Evolutionary conservation across 2,797 vertebrate species (phyloP).

Genomic region (Lepilemur septentrionalis): DNA sequence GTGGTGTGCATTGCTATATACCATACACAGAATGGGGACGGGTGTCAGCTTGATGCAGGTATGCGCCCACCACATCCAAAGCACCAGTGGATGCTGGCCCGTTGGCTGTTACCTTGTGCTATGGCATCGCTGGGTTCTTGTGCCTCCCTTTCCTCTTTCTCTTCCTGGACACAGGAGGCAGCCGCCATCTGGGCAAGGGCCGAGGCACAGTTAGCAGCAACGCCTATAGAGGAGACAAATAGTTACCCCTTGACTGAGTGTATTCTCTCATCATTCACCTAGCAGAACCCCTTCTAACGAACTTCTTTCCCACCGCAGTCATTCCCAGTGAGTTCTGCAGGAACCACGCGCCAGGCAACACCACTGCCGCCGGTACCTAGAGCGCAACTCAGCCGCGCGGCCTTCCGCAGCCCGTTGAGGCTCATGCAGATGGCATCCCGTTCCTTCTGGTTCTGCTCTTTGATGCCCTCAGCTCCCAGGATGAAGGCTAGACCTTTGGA

Average conservation of each 20-base stretch:
- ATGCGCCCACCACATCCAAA: rapidly evolving
- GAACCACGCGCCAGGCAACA: neutral
- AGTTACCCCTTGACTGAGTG: neutral
- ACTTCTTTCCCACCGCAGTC: neutral
- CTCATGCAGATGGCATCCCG: constrained; percentile 96
- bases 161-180: constrained; percentile 96
- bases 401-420: constrained; percentile 94
- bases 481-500: constrained; percentile 95
- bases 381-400: constrained; percentile 94
- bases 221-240: constrained; percentile 85
- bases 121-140: constrained; percentile 91
- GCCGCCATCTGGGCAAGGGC: constrained; percentile 98
- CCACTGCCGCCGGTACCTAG: constrained; percentile 85
- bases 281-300: neutral
- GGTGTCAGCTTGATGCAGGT: neutral
- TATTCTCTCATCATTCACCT: neutral
- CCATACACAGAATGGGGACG: rapidly evolving
- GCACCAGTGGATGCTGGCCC: neutral
- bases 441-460: constrained; percentile 96
- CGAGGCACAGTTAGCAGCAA: constrained; percentile 97
- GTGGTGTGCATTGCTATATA: rapidly evolving
- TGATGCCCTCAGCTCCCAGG: constrained; percentile 93
- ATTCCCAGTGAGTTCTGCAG: neutral
- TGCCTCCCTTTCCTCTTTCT: constrained; percentile 93
- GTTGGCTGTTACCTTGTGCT: constrained; percentile 89